A percentile compares a stretch with the other conserved stretches of the same genome.
Evolutionary conservation across 2,113 vertebrate genomes (phyloP).

Genomic region (Melanerpes aurifrons): DNA sequence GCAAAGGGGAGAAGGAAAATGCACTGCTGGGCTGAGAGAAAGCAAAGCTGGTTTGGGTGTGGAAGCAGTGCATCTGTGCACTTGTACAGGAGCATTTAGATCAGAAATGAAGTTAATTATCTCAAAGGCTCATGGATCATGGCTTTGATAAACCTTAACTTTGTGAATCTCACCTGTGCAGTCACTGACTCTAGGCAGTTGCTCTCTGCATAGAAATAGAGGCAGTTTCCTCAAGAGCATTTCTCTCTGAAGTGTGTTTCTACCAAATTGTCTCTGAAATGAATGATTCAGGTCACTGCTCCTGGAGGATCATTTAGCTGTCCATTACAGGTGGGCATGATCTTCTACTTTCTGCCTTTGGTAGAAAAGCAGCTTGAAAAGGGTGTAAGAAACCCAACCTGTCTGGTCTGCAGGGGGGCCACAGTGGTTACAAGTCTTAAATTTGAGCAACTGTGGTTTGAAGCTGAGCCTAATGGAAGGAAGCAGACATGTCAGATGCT

Average conservation of each 20-base stretch:
- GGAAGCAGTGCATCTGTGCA: not conserved
- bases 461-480: not conserved
- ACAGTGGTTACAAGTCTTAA: not conserved
- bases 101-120: not conserved
- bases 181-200: not conserved
- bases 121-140: not conserved
- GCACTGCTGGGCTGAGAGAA: not conserved
- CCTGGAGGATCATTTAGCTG: not conserved
- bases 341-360: not conserved
- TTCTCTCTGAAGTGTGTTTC: not conserved
- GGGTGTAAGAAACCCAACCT: not conserved
- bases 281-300: not conserved
- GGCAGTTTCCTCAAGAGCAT: not conserved
- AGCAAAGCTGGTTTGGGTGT: not conserved
- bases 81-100: not conserved
- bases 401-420: not conserved
- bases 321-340: not conserved
- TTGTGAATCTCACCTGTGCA: not conserved
- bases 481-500: not conserved
- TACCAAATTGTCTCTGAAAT: not conserved
- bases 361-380: not conserved
- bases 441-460: not conserved
- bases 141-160: not conserved
- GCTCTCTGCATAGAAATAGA: not conserved
- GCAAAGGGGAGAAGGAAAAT: not conserved